Evolutionary conservation across 2,888 invertebrate genomes (phyloP).

Genomic region (Synergus gifuensis): DNA sequence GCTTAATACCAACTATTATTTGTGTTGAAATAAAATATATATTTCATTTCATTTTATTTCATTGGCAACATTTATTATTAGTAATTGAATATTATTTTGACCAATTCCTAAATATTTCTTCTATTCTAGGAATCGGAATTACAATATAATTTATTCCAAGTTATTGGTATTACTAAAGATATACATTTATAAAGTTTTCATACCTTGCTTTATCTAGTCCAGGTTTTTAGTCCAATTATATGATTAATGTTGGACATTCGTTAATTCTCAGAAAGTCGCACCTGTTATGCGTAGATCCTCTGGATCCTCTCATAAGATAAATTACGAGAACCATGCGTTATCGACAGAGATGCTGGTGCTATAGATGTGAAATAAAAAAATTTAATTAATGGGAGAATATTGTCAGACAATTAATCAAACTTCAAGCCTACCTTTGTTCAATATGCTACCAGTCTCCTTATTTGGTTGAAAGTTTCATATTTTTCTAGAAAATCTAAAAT

Average conservation of each 20-base stretch:
- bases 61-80: too few species aligned
- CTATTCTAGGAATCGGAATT: too few species aligned
- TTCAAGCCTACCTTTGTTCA: not conserved
- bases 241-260: conserved; percentile 22
- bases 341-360: conserved; percentile 45
- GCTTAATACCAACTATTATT: too few species aligned
- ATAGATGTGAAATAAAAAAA: conserved; percentile 14
- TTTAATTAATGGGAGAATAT: conserved; percentile 20
- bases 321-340: conserved; percentile 54
- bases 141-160: not conserved
- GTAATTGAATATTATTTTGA: too few species aligned
- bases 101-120: too few species aligned
- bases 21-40: too few species aligned
- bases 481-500: not conserved
- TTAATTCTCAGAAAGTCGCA: conserved; percentile 10
- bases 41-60: too few species aligned
- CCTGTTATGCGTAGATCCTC: conserved; percentile 29
- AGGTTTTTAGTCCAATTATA: conserved; percentile 1
- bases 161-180: too few species aligned
- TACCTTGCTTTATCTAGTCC: not conserved
- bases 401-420: conserved; percentile 29
- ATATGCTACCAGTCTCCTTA: not conserved
- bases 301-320: conserved; percentile 39
- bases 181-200: not conserved
- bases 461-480: not conserved